These are phyloP conservation scores for Phalangium opilio DNA, from an alignment of 2,888 invertebrate species.

Conservation along the genomic window DNA sequence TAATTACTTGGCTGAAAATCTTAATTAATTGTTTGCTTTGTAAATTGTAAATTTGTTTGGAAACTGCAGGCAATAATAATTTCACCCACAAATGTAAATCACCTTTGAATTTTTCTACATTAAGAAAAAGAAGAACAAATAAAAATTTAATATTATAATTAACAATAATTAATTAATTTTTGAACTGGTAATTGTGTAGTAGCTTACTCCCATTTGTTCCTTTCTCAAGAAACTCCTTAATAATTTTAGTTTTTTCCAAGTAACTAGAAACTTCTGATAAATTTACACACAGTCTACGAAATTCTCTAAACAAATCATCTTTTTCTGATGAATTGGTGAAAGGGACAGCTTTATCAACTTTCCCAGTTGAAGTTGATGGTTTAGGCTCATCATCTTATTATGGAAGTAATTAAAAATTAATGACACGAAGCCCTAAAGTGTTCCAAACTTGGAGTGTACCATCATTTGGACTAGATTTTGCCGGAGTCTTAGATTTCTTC, in stretches of 20 bases:
- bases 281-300: constrained; percentile 57
- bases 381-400: too few species aligned
- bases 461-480: too few species aligned
- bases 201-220: constrained; percentile 32
- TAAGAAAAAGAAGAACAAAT: too few species aligned
- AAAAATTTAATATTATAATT: neutral
- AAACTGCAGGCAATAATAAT: constrained; percentile 61
- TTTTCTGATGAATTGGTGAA: constrained; percentile 25
- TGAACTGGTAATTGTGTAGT: neutral
- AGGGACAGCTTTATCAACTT: too few species aligned
- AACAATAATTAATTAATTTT: neutral
- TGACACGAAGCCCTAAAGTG: too few species aligned
- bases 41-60: constrained; percentile 74
- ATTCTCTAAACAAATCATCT: constrained; percentile 59
- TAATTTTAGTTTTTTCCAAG: constrained; percentile 57
- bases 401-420: too few species aligned
- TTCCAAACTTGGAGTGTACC: too few species aligned
- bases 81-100: constrained; percentile 65
- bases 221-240: constrained; percentile 49
- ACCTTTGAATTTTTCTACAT: constrained; percentile 50
- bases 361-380: too few species aligned
- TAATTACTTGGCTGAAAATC: constrained; percentile 51
- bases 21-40: constrained; percentile 83
- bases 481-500: too few species aligned
- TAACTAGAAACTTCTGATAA: constrained; percentile 63